Evolutionary conservation across 2,888 invertebrate genomes (phyloP).

Genomic region (Nephrotoma guestfalica): DNA sequence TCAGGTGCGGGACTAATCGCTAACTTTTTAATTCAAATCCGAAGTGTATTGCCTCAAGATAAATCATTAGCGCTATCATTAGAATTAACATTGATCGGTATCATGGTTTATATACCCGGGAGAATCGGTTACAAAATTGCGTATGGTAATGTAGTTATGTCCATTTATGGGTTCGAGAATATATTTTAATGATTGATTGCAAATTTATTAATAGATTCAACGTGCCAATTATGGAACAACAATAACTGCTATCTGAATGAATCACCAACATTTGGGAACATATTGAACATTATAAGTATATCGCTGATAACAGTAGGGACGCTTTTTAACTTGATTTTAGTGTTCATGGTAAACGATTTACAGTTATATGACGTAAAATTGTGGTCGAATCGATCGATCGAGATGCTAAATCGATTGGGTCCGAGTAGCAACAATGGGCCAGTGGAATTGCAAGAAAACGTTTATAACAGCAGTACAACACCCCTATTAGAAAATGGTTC

Average conservation of each 20-base stretch:
- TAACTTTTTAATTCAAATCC: constrained; percentile 37
- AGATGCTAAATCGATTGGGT: neutral
- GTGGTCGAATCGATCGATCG: neutral
- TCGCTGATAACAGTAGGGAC: constrained; percentile 30
- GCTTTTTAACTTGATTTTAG: constrained; percentile 33
- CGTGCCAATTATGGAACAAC: constrained; percentile 34
- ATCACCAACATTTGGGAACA: constrained; percentile 32
- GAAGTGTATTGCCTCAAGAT: constrained; percentile 42
- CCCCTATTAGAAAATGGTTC: neutral
- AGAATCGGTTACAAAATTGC: constrained; percentile 38
- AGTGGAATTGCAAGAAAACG: neutral
- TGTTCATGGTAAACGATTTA: constrained; percentile 31
- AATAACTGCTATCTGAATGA: constrained; percentile 34
- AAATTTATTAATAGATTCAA: constrained; percentile 20
- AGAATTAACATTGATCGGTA: constrained; percentile 36
- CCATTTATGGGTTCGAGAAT: constrained; percentile 19
- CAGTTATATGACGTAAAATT: neutral
- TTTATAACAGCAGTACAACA: neutral
- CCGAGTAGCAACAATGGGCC: neutral
- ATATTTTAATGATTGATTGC: neutral
- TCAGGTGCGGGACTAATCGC: constrained; percentile 27
- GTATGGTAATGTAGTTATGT: neutral
- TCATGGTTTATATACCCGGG: constrained; percentile 45
- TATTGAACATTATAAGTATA: constrained; percentile 34
- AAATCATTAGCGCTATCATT: constrained; percentile 45